Evolutionary conservation across 2,797 vertebrate species (phyloP), one percentile per base, ranked within the genome.

Genomic region (Poeciliopsis infans): DNA sequence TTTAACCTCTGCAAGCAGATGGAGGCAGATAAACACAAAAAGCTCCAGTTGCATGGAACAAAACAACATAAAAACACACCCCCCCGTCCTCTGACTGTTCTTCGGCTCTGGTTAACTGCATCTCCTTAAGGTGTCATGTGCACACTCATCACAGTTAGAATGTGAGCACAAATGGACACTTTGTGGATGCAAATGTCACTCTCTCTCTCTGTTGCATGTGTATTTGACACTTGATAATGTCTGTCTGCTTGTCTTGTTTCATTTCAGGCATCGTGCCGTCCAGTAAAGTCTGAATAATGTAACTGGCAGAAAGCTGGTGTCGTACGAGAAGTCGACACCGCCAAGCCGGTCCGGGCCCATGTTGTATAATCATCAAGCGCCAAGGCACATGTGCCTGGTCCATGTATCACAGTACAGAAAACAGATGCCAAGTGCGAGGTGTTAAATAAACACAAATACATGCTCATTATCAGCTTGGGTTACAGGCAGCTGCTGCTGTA

Each of bases 361-460:
- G 88, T 92, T 93, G 90, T 92, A 90, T 94, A 94, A 95, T 92
- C 91, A 89, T 86, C 88, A 87, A 89, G 86, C 86, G 88, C 87
- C 87, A 82, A 68, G 66, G 68, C 91, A 86, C 88, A 87, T 75
- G 80, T 91, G 92, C 84, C 72, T 78, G 4, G 76, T 45, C 79
- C 53, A 85, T 68, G 82, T 92, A 92, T 94, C 92, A 91, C 91
- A 93, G 88, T 93, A 94, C 89, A 93, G 31, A 77, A 82, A 92
- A 81, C 95, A 95, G 94, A 95, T 95, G 95, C 94, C 80, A 36
- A 77, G 53, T 85, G 11, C 6, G 86, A 78, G 87, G 90, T 91
- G 93, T 93, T 94, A 91, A 95, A 95, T 94, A 95, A 95, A 95
- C 93, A 94, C 76, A 89, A 88, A 88, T 85, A 88, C 85, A 85